Evolutionary conservation across 2,113 vertebrate species (phyloP).

Genomic region (Agapornis roseicollis): DNA sequence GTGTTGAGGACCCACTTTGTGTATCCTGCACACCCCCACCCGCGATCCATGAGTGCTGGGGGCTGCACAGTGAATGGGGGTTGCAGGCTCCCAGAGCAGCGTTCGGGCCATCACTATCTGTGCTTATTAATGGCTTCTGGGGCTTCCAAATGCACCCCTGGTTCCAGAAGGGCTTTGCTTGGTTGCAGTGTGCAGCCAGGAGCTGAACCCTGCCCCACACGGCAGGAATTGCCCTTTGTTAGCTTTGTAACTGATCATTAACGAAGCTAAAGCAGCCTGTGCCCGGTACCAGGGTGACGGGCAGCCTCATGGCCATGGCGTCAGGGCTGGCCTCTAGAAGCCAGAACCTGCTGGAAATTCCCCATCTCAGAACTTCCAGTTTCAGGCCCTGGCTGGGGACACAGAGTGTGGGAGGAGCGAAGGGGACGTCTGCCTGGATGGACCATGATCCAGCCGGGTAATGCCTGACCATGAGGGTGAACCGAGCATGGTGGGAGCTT

Average conservation of each 20-base stretch:
- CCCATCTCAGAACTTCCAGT: not conserved
- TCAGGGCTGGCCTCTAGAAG: not conserved
- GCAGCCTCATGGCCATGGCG: rapidly evolving
- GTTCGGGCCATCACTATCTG: rapidly evolving
- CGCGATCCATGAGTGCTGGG: not conserved
- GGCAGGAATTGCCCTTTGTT: not conserved
- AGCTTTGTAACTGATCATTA: not conserved
- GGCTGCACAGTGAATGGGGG: not conserved
- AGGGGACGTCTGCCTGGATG: not conserved
- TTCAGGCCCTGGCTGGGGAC: rapidly evolving
- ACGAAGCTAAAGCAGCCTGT: not conserved
- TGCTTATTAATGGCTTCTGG: not conserved
- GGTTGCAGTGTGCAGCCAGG: rapidly evolving
- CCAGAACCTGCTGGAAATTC: not conserved
- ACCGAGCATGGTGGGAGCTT: rapidly evolving
- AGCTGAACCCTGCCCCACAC: not conserved
- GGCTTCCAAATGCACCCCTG: not conserved
- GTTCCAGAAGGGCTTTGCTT: rapidly evolving
- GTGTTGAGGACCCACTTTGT: not conserved
- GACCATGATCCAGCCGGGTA: not conserved
- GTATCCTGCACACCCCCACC: no score
- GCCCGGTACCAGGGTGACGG: not conserved
- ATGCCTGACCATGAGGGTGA: rapidly evolving
- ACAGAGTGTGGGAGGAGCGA: not conserved
- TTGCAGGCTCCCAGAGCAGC: not conserved